Base-by-base conservation (phyloP, 2,797 vertebrate genomes). In the Menidia menidia region DNA sequence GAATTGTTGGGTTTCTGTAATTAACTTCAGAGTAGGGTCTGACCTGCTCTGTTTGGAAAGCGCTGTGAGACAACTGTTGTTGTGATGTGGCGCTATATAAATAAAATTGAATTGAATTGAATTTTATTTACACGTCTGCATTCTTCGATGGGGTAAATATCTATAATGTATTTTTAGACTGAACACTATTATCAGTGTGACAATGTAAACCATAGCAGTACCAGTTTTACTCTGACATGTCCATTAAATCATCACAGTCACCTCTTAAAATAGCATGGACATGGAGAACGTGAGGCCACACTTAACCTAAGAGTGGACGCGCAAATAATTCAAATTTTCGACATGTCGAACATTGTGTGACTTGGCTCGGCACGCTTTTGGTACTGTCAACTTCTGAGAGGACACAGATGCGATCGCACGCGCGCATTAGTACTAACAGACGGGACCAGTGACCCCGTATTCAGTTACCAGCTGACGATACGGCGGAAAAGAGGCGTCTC, bases 271-370 rank as follows among this genome's bases (percentile, higher is more conserved):
- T 42, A 11, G 12, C 41, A 64, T 14, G 4, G 7, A 39, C 6
- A 39, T 39, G 35, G 4, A 39, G 35, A 39, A 39, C 10, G 35
- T 6, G 18, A 18, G 10, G 18, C 50, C 15, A 65, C 12, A 33
- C 30, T n/a, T 56, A 52, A 73, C 35, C 8, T 15, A 2, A 33
- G 55, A 48, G 52, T 55, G 4, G 45, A 41, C 30, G 4, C 41
- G 42, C 6, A 50, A 41, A 64, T 64, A 16, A 53, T 42, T 55
- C n/a, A 18, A 64, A 75, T 73, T 65, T 63, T 75, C 57, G 56
- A 59, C 60, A 6, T 71, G 25, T 48, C 42, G 75, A 84, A 83
- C 66, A 63, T 70, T 68, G 60, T 77, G 64, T 48, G 43, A 18
- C 66, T 39, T 35, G 31, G 43, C 5, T 13, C 9, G 33, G 18